Evolutionary conservation across 1,140 invertebrate genomes (phyloP).

Genomic region (Drosophila sproati): DNA sequence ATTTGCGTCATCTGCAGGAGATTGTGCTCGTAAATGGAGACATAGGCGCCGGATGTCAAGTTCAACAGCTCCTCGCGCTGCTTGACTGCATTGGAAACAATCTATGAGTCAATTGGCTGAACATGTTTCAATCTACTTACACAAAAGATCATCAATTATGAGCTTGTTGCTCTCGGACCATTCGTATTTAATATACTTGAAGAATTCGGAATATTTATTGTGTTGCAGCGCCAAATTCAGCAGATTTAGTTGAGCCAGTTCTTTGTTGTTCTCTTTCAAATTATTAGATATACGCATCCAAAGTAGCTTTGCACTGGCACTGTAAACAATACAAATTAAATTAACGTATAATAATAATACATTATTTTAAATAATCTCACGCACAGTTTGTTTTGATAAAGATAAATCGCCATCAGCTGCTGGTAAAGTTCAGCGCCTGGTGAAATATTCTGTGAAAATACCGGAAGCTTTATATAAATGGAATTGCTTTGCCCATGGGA

Average conservation of each 20-base stretch:
- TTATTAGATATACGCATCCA: constrained; percentile 70
- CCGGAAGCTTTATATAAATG: background rate
- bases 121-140: constrained; percentile 25
- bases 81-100: constrained; percentile 25
- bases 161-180: constrained; percentile 63
- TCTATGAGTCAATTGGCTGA: background rate
- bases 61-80: constrained; percentile 66
- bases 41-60: constrained; percentile 60
- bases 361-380: constrained; percentile 3
- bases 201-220: constrained; percentile 69
- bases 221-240: constrained; percentile 65
- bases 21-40: constrained; percentile 70
- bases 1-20: constrained; percentile 60
- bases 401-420: constrained; percentile 71
- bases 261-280: constrained; percentile 60
- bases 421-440: constrained; percentile 54
- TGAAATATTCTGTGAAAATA: constrained; percentile 47
- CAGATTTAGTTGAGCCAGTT: constrained; percentile 58
- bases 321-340: constrained; percentile 7
- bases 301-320: constrained; percentile 61
- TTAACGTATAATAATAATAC: background rate
- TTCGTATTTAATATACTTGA: constrained; percentile 64
- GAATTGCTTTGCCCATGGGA: background rate
- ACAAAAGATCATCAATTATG: constrained; percentile 55
- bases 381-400: constrained; percentile 69